A percentile compares a stretch with the other conserved stretches of the same genome.
Conservation (phyloP, 2,113 vertebrate genomes). For the Ceyx margarethae region DNA sequence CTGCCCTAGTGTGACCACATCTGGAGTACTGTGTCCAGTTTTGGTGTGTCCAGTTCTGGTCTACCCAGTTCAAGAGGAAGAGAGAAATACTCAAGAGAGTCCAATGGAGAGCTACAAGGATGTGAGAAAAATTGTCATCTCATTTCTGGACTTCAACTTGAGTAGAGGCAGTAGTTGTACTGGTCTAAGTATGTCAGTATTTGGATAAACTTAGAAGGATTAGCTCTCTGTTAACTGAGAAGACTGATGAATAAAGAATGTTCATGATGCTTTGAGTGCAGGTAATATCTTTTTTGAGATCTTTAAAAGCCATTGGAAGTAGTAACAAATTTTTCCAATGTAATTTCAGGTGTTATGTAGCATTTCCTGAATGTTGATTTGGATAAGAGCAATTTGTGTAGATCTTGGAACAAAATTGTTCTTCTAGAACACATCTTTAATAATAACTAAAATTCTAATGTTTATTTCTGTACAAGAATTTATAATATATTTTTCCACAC, state of each 20-base stretch:
- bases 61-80: too few species aligned
- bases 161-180: neutral
- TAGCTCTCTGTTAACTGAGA: neutral
- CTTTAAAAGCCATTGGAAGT: neutral
- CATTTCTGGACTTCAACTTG: neutral
- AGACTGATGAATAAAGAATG: neutral
- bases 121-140: neutral
- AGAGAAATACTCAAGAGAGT: too few species aligned
- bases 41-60: too few species aligned
- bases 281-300: neutral
- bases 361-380: neutral
- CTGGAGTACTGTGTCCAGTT: too few species aligned
- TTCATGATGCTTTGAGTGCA: neutral
- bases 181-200: neutral
- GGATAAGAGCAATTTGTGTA: neutral
- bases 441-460: neutral
- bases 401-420: neutral
- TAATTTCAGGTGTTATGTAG: neutral
- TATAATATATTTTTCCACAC: neutral
- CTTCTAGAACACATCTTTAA: neutral
- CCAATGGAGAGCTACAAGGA: too few species aligned
- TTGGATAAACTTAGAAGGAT: neutral
- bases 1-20: too few species aligned
- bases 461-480: neutral
- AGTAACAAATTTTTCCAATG: neutral